Percentiles rank a stretch among this genome's conserved stretches.
Evolutionary conservation across 1,140 invertebrate genomes (phyloP).

Genomic region (Diorhabda sublineata): DNA sequence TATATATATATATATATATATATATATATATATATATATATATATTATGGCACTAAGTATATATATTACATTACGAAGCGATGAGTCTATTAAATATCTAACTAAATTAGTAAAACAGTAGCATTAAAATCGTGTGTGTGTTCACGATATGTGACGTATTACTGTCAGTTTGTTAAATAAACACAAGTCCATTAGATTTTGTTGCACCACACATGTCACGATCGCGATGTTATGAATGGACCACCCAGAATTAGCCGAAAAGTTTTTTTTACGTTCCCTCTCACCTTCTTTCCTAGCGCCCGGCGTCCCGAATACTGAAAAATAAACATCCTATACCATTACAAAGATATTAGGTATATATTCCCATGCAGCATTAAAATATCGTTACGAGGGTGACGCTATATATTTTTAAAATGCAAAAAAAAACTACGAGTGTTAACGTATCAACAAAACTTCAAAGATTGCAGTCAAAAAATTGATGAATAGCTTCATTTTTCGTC

Average conservation of each 20-base stretch:
- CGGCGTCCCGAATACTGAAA: slow-evolving; percentile 10
- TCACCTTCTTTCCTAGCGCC: slow-evolving; percentile 10
- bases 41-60: too few relatives aligned
- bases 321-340: slow-evolving; percentile 15
- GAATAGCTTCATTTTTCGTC: too few relatives aligned
- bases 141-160: slow-evolving; percentile 38
- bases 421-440: too few relatives aligned
- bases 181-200: slow-evolving; percentile 46
- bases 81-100: not conserved
- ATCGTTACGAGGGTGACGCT: too few relatives aligned
- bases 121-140: slow-evolving; percentile 20
- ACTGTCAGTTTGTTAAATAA: slow-evolving; percentile 44
- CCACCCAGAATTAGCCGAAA: slow-evolving; percentile 31
- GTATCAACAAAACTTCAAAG: too few relatives aligned
- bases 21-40: too few relatives aligned
- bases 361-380: too few relatives aligned
- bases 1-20: too few relatives aligned
- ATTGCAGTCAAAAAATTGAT: too few relatives aligned
- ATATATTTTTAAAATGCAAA: too few relatives aligned
- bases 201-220: slow-evolving; percentile 44
- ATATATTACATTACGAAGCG: too few relatives aligned
- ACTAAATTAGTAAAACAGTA: slow-evolving; percentile 15
- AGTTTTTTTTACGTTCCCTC: not conserved
- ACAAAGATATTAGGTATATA: too few relatives aligned
- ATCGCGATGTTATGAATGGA: slow-evolving; percentile 19